Evolutionary conservation across 2,113 vertebrate genomes (phyloP).

Genomic region (Equus przewalskii): DNA sequence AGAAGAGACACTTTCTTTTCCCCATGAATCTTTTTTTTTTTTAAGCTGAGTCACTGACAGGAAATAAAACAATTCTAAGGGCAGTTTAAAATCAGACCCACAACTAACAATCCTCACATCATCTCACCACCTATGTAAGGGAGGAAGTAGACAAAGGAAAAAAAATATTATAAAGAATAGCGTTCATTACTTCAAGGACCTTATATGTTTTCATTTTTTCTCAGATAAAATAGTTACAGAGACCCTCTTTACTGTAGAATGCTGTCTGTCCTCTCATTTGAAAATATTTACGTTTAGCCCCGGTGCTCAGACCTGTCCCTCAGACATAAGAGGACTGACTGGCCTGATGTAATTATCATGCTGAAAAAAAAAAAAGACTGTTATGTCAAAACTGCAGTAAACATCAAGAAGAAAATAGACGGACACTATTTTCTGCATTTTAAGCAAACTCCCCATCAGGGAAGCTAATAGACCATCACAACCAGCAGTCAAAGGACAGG

Average conservation of each 20-base stretch:
- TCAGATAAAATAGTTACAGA: neutral
- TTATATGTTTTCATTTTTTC: neutral
- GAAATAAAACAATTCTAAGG: neutral
- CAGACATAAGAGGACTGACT: neutral
- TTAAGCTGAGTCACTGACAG: neutral
- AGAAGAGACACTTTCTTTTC: neutral
- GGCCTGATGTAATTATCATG: neutral
- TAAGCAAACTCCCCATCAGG: neutral
- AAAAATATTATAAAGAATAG: neutral
- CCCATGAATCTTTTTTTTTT: neutral
- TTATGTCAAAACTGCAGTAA: neutral
- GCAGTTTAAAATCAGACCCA: neutral
- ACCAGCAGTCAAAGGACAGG: neutral
- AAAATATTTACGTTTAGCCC: neutral
- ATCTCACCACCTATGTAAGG: neutral
- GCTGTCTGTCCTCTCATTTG: neutral
- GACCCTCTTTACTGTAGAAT: neutral
- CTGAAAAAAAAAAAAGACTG: neutral
- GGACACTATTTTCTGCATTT: neutral
- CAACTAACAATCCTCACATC: neutral
- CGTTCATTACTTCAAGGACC: neutral
- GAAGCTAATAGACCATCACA: neutral
- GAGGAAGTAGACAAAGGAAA: neutral
- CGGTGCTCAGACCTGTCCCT: neutral
- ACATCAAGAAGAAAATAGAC: slow-evolving; percentile 11